phyloP scores from a whole-genome alignment of 2,797 vertebrate genomes.

The Pipistrellus kuhlii region DNA sequence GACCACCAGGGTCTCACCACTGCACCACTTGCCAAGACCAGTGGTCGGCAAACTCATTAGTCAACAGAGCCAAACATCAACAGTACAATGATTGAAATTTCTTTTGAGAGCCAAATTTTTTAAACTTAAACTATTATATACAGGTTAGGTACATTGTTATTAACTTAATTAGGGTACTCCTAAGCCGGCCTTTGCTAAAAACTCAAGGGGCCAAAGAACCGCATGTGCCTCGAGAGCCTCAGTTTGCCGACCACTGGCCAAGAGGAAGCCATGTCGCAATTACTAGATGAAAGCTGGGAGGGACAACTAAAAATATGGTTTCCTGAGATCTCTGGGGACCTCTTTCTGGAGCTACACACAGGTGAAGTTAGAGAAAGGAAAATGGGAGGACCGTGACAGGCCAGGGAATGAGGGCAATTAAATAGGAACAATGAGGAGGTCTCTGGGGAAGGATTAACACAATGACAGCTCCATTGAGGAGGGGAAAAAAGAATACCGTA shows the following conservation, averaged over 20 bases:
- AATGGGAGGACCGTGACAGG: neutral
- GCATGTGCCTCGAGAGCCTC: too few species aligned
- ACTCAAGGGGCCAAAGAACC: too few species aligned
- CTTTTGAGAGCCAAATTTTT: too few species aligned
- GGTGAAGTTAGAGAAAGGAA: neutral
- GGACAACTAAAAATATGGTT: neutral
- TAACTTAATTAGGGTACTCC: too few species aligned
- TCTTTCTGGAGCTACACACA: neutral
- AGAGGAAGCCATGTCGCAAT: neutral
- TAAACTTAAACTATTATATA: too few species aligned
- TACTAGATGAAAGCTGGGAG: neutral
- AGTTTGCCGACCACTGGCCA: neutral
- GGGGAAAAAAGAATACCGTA: neutral
- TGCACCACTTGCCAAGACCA: neutral
- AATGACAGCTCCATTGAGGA: constrained; percentile 7
- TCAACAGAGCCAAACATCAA: too few species aligned
- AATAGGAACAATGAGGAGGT: neutral
- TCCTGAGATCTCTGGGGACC: neutral
- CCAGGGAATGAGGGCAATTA: neutral
- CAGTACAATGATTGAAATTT: too few species aligned
- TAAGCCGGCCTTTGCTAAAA: too few species aligned
- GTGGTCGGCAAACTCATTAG: too few species aligned
- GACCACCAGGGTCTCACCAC: neutral
- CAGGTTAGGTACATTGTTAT: too few species aligned
- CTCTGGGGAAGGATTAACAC: constrained; percentile 12